Evolutionary conservation across 2,888 invertebrate genomes (phyloP).

Genomic region (Ectemnius continuus): DNA sequence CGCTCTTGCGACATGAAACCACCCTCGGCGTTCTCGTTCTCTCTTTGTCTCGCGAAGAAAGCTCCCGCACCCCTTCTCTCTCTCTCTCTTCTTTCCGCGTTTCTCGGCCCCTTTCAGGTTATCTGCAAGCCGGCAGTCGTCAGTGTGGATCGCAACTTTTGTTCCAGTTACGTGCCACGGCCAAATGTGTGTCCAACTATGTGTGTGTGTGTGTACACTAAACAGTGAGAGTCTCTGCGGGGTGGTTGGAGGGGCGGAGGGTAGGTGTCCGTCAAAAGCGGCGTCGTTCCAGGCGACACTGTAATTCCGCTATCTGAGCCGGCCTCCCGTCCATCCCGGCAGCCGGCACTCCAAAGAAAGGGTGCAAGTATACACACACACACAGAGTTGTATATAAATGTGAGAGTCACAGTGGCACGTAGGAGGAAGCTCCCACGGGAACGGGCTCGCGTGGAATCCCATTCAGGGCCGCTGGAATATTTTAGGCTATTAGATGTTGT

Average conservation of each 20-base stretch:
- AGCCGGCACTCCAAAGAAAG: slow-evolving; percentile 19
- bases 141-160: slow-evolving; percentile 60
- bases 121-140: slow-evolving; percentile 44
- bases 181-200: slow-evolving; percentile 3
- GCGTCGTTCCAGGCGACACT: slow-evolving; percentile 59
- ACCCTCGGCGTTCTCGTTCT: slow-evolving; percentile 17
- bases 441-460: background rate
- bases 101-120: slow-evolving; percentile 27
- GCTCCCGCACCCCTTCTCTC: slow-evolving; percentile 16
- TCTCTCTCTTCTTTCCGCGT: background rate
- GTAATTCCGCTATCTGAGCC: slow-evolving; percentile 67
- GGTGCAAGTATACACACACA: background rate
- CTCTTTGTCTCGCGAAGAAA: slow-evolving; percentile 42
- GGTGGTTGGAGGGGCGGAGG: slow-evolving; percentile 21
- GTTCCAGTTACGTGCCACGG: slow-evolving; percentile 46
- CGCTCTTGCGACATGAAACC: slow-evolving; percentile 13
- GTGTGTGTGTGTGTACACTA: background rate
- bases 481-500: slow-evolving; percentile 20
- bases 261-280: slow-evolving; percentile 55
- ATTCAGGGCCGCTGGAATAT: slow-evolving; percentile 8
- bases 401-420: background rate
- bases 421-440: background rate
- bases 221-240: too few relatives aligned
- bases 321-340: slow-evolving; percentile 54
- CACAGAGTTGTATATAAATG: too few relatives aligned